Conservation (phyloP, 2,113 vertebrate genomes). For the Chaenogobius annularis region DNA sequence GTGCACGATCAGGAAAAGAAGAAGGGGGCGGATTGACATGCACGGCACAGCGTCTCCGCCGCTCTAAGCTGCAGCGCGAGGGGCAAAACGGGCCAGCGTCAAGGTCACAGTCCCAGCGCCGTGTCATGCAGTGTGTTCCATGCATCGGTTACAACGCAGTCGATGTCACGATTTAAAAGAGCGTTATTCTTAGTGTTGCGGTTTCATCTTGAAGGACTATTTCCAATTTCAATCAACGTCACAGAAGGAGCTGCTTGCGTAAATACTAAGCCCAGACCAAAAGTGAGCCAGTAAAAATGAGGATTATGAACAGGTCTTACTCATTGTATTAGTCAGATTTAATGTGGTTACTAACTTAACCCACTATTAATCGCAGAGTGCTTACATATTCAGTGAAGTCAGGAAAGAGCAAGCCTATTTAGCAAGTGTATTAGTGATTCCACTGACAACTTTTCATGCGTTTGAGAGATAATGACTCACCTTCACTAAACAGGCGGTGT, state of each 20-base stretch:
- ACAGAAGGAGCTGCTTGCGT: background rate
- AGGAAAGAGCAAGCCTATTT: background rate
- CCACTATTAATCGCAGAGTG: background rate
- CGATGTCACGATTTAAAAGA: background rate
- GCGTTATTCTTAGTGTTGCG: background rate
- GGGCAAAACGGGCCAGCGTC: constrained; percentile 14
- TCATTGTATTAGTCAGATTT: background rate
- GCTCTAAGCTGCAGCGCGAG: constrained; percentile 13
- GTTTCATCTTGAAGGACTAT: background rate
- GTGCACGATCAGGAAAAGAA: constrained; percentile 35
- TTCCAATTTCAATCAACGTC: background rate
- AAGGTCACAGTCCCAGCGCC: constrained; percentile 25
- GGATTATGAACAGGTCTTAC: background rate
- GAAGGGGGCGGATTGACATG: constrained; percentile 46
- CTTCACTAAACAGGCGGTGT: constrained; percentile 96
- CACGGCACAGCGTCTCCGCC: constrained; percentile 30
- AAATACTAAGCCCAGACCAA: background rate
- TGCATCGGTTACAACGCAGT: constrained; percentile 1
- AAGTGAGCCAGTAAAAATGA: background rate
- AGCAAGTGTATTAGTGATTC: background rate
- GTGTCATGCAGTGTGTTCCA: constrained; percentile 10
- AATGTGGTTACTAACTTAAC: background rate
- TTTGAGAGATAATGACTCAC: constrained; percentile 67
- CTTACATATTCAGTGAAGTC: background rate
- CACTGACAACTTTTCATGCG: background rate